Percentiles rank a stretch among this genome's conserved stretches.
Evolutionary conservation across 2,797 vertebrate species (phyloP).

Genomic region (Schizopygopsis pylzovi): DNA sequence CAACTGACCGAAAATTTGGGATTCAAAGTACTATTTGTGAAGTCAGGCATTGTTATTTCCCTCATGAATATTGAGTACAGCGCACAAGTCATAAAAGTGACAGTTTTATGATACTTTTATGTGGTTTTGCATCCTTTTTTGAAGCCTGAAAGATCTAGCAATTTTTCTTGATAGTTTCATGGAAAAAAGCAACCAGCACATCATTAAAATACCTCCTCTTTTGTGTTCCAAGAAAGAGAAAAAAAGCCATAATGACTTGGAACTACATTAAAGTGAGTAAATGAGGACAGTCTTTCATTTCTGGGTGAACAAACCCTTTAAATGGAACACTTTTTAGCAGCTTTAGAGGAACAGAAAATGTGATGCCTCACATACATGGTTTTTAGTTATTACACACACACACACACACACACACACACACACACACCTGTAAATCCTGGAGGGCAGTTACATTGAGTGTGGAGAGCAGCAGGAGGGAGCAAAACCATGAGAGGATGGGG

Average conservation of each 20-base stretch:
- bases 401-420: background rate
- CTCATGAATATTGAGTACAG: background rate
- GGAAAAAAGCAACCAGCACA: background rate
- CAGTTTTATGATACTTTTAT: background rate
- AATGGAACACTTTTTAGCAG: conserved; percentile 19
- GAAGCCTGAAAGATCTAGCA: conserved; percentile 1
- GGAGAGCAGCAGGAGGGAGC: conserved; percentile 85
- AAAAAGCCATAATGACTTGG: background rate
- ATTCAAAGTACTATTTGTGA: background rate
- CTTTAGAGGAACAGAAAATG: background rate
- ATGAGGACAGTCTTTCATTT: conserved; percentile 10
- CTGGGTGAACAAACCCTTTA: conserved; percentile 6
- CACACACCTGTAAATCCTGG: conserved; percentile 88
- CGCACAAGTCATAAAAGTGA: too few relatives aligned
- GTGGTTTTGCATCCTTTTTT: background rate
- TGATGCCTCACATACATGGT: background rate
- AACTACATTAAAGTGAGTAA: conserved; percentile 8
- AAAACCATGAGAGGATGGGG: conserved; percentile 83
- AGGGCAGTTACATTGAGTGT: conserved; percentile 82
- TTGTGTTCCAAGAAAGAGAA: background rate
- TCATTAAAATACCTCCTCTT: conserved; percentile 1
- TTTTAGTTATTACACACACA: conserved; percentile 13
- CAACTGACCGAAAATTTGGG: background rate
- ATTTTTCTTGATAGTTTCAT: background rate
- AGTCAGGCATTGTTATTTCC: background rate